A percentile compares a stretch with the other conserved stretches of the same genome.
These are phyloP conservation scores for Pocillopora meandrina DNA, from an alignment of 92 coral and sea anemone species.

Conservation along the genomic window DNA sequence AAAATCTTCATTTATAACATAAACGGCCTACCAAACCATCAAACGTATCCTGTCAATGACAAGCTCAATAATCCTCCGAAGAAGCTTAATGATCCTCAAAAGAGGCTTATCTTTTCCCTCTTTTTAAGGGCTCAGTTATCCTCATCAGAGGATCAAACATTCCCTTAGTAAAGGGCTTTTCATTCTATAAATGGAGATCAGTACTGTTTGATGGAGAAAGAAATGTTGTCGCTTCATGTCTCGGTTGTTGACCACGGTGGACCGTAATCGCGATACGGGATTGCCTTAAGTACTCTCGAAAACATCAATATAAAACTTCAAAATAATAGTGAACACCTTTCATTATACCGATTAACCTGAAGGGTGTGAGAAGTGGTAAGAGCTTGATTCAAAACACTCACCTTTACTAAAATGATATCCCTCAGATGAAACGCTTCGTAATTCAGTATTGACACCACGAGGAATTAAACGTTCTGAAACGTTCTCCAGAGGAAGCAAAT, in stretches of 20 bases:
- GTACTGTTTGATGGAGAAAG: constrained; percentile 13
- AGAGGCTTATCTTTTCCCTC: constrained; percentile 10
- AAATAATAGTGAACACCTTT: too few species aligned
- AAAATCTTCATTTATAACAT: constrained; percentile 15
- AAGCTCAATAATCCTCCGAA: constrained; percentile 18
- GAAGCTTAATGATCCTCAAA: constrained; percentile 19
- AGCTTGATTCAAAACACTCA: too few species aligned
- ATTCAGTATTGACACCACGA: too few species aligned
- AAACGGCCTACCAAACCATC: constrained; percentile 21
- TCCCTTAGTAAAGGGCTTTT: constrained; percentile 6
- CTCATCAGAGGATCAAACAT: constrained; percentile 8
- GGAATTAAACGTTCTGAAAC: too few species aligned
- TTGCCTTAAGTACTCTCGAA: too few species aligned
- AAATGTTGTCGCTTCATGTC: neutral
- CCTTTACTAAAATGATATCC: too few species aligned
- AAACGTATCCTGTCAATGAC: neutral
- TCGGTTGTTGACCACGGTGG: neutral
- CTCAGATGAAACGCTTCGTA: too few species aligned
- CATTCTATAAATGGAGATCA: neutral
- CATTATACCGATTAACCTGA: too few species aligned
- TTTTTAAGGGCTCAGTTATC: constrained; percentile 4
- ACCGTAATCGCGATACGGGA: neutral
- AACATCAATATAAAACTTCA: too few species aligned
- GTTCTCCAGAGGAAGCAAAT: too few species aligned
- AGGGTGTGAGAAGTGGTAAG: too few species aligned